Evolutionary conservation across 2,797 vertebrate species (phyloP).

Genomic region (Xiphorhynchus erythropygius): DNA sequence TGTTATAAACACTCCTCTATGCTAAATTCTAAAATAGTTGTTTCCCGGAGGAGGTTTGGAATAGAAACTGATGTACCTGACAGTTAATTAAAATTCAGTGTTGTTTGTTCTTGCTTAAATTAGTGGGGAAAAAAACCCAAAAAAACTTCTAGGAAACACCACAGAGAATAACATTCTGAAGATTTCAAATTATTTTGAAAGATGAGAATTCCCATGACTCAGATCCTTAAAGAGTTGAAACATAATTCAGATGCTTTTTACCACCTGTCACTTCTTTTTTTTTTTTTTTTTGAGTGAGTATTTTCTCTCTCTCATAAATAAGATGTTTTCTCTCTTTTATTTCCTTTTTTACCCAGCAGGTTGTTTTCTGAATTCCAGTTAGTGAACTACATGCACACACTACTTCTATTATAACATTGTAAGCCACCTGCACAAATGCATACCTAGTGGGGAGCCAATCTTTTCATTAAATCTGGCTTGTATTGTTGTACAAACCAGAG

Average conservation of each 20-base stretch:
- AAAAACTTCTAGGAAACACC: conserved; percentile 45
- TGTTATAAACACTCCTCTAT: neutral
- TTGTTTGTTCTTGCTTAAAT: conserved; percentile 61
- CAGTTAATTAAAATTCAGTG: conserved; percentile 65
- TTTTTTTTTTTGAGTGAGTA: neutral
- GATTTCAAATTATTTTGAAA: conserved; percentile 56
- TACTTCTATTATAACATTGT: neutral
- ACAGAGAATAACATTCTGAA: conserved; percentile 26
- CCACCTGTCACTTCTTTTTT: conserved; percentile 8
- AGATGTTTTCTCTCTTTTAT: too few relatives aligned
- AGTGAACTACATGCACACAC: neutral
- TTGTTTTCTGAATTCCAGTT: neutral
- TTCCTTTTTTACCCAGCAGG: neutral
- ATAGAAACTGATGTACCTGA: conserved; percentile 63
- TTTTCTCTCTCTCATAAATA: conserved; percentile 5
- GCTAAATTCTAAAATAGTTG: conserved; percentile 54
- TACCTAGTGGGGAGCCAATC: neutral
- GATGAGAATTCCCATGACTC: conserved; percentile 47
- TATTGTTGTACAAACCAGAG: neutral
- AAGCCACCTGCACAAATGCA: neutral
- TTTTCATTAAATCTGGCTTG: neutral
- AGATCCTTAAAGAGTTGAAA: neutral
- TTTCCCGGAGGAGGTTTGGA: conserved; percentile 48
- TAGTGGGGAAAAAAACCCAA: neutral
- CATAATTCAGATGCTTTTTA: conserved; percentile 24